Evolutionary conservation across 2,797 vertebrate genomes (phyloP), one percentile per base, ranked within the genome.

Genomic region (Petrocephalus sullivani): DNA sequence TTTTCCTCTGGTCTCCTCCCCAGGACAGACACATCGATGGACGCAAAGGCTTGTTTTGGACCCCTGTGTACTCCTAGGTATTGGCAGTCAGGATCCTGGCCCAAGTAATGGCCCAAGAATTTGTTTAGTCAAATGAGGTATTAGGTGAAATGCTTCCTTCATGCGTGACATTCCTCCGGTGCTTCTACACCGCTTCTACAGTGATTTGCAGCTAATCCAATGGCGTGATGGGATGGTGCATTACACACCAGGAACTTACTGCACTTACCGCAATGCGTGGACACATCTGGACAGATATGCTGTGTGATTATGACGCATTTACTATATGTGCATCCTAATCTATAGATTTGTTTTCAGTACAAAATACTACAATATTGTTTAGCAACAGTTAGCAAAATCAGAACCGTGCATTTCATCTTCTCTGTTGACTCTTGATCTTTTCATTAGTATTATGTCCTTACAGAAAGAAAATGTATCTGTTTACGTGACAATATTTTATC

Each of bases 351-450:
- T 83, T 83, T 53, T 23, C 4, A 84, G 23, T 51, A 53, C 21
- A 28, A 33, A 67, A 67, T 1, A 10, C 61, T 64, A 64, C 10
- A 28, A 4, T 67, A 67, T 33, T 14, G 64, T 67, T 28, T 67
- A 28, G 14, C 28, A 67, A 67, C 33, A 2, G 53, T 23, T 23
- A 49, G 33, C 49, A 87, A 51, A 89, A 91, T 90, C 88, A 87
- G 86, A 57, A 88, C 88, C 86, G 85, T 87, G 87, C 90, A 91
- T 90, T 90, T 88, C 85, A 84, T 90, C 89, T 89, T 90, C 53
- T 51, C 4, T 51, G 3, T 41, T 41, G 37, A 41, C 37, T 41
- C 28, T 28, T 28, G 28, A 23, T 6, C 10, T 51, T 84, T 28
- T 84, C 7, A 1, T 54, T 84, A 28, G 23, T 51, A 2, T 54